A percentile compares a stretch with the other conserved stretches of the same genome.
phyloP scores from a whole-genome alignment of 2,797 vertebrate species.

The Acomys russatus region DNA sequence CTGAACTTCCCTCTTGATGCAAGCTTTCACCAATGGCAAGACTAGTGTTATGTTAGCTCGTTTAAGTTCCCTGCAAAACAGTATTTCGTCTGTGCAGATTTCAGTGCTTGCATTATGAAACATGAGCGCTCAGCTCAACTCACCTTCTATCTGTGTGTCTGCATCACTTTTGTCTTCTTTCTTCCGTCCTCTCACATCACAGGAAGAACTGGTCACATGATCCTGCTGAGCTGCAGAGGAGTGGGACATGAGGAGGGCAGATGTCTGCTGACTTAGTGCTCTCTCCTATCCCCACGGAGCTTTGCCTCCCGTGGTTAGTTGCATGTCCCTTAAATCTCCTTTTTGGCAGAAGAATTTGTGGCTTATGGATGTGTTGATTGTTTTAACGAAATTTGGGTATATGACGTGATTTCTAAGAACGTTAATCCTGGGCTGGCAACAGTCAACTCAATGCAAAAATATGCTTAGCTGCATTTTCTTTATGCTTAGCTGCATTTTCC shows the following conservation, averaged over 20 bases:
- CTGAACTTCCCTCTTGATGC: neutral
- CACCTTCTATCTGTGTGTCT: neutral
- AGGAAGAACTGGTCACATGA: neutral
- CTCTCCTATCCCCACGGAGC: neutral
- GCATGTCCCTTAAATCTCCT: neutral
- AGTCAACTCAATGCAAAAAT: neutral
- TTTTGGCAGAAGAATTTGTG: neutral
- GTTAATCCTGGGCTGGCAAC: neutral
- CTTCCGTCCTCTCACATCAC: neutral
- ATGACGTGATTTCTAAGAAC: neutral
- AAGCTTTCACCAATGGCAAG: neutral
- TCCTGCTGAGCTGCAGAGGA: neutral
- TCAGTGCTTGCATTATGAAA: neutral
- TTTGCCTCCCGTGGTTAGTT: neutral
- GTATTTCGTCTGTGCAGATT: neutral
- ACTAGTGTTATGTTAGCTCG: neutral
- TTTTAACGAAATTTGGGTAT: conserved; percentile 13
- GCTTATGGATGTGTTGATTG: neutral
- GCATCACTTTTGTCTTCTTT: neutral
- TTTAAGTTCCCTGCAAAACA: neutral
- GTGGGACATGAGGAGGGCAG: neutral
- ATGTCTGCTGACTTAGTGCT: too few species aligned
- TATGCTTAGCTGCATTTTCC: neutral
- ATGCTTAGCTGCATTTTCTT: neutral
- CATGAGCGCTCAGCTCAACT: neutral